Base-by-base conservation (phyloP, 37 sponge, comb jelly and placozoan species). In the Spongia lamella region DNA sequence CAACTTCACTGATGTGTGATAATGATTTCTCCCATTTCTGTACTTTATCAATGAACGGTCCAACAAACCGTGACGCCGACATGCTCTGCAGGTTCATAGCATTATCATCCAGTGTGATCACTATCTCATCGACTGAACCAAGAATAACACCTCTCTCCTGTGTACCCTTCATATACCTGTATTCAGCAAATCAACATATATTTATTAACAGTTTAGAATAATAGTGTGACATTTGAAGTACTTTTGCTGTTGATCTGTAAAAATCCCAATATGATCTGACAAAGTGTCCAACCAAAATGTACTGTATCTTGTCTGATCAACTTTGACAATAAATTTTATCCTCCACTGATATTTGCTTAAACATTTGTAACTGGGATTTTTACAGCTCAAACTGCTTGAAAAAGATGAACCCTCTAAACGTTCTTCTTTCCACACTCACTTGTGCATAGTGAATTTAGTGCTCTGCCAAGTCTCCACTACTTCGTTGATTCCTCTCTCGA, bases 1-100 rank as follows among this genome's bases (percentile, higher is more conserved):
- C 99, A 16, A 98, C 99, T 66, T 98, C 99, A 82, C 93, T 92
- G 90, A 98, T 95, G 76, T 95, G 99, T 32, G 99, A 98, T 50
- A 98, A 86, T 16, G 86, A 88, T 71, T 98, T 98, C 80, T 98
- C 99, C 99, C 99, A 98, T 49, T 92, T 92, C 53, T 98, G 99
- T 2, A 98, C 99, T 53, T 70, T 78, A 39, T 98, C 96, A 40
- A 94, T 80, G 88, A 98, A 98, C 5, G 99, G 99, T 9, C 89
- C 88, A 22, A 95, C 91, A 70, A 85, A 98, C 20, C 92, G 74
- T 22, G 99, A 98, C 52, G 99, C 99, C 17, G 99, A 83, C 99
- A 98, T 98, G 81, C 96, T 95, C 88, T 98, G 99, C 26, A 98
- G 76, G 81, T 94, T 98, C 93, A 98, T 95, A 21, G 99, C 90